Evolutionary conservation across 1,140 invertebrate genomes (phyloP).

Genomic region (Ceratitis capitata): DNA sequence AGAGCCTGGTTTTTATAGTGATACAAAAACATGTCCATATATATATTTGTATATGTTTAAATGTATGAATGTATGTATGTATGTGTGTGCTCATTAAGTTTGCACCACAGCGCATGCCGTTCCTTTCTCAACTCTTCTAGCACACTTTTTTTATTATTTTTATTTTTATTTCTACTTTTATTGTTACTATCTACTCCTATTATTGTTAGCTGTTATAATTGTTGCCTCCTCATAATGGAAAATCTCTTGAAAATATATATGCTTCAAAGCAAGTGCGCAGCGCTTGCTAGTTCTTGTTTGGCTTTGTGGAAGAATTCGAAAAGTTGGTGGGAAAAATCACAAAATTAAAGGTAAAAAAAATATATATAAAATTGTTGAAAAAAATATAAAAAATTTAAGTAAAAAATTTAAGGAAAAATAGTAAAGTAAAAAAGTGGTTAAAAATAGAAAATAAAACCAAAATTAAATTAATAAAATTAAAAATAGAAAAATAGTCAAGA

Average conservation of each 20-base stretch:
- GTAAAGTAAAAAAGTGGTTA: no score
- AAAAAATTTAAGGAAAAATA: no score
- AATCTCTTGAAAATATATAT: not conserved
- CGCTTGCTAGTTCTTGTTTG: not conserved
- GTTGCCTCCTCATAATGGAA: constrained; percentile 1
- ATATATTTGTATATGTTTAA: not conserved
- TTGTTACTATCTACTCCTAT: not conserved
- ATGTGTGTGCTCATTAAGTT: not conserved
- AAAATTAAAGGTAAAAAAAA: not conserved
- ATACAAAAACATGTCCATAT: not conserved
- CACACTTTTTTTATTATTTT: not conserved
- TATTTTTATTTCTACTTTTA: not conserved
- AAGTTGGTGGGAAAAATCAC: no score
- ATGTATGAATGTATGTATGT: not conserved
- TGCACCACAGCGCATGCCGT: not conserved
- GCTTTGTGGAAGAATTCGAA: no score
- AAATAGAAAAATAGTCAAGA: no score
- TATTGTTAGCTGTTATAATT: constrained; percentile 19
- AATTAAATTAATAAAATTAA: no score
- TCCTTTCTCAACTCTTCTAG: not conserved
- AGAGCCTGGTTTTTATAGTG: not conserved
- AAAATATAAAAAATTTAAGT: not conserved
- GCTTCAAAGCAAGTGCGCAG: not conserved
- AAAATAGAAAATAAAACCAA: no score
- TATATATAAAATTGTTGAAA: not conserved